These are phyloP conservation scores for Pomatorhinus ruficollis DNA, from an alignment of 2,113 vertebrate species.

Conservation along the genomic window DNA sequence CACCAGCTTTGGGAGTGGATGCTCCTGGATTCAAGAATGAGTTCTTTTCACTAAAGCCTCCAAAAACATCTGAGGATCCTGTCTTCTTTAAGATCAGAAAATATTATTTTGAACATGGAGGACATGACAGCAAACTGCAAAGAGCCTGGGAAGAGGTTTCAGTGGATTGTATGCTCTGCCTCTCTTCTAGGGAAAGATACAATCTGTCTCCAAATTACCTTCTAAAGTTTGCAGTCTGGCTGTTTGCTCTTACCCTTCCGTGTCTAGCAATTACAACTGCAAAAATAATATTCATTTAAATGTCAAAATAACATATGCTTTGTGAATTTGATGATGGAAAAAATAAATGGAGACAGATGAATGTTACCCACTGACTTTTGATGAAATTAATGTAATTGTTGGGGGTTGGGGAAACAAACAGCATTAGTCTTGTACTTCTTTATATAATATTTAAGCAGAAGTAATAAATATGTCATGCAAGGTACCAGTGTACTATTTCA, in stretches of 20 bases:
- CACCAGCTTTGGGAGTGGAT: accelerated
- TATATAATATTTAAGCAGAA: slow-evolving; percentile 11
- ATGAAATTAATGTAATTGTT: slow-evolving; percentile 12
- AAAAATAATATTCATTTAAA: slow-evolving; percentile 30
- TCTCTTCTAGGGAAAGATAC: background rate
- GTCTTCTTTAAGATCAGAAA: background rate
- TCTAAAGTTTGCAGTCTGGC: background rate
- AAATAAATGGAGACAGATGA: slow-evolving; percentile 10
- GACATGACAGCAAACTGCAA: background rate
- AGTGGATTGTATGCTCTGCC: background rate
- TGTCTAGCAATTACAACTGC: background rate
- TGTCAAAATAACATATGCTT: slow-evolving; percentile 30
- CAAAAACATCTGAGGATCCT: background rate
- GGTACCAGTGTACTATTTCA: slow-evolving; percentile 3
- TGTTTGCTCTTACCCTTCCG: background rate
- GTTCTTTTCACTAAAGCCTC: background rate
- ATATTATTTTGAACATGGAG: background rate
- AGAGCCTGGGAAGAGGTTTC: background rate
- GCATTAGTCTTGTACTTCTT: background rate
- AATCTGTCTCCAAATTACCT: background rate
- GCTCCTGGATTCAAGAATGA: background rate
- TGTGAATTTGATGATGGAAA: background rate
- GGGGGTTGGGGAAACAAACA: background rate
- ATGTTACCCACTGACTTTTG: background rate
- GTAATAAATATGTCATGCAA: slow-evolving; percentile 16